A percentile compares a stretch with the other conserved stretches of the same genome.
phyloP scores from a whole-genome alignment of 2,797 vertebrate species.

The Ctenopoma kingsleyae region DNA sequence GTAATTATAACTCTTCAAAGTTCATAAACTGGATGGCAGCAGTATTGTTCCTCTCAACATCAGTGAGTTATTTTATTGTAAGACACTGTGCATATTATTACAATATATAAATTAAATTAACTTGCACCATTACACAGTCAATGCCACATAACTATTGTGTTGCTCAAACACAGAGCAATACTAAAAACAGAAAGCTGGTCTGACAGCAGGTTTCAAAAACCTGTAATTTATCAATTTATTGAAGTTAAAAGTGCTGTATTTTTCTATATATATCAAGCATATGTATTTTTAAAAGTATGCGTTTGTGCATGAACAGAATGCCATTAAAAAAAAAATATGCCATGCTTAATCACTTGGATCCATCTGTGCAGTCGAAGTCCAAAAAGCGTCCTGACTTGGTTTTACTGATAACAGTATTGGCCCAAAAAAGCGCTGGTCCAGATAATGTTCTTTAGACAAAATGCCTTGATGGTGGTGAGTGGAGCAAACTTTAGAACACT shows the following conservation, averaged over 20 bases:
- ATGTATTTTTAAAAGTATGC: not conserved
- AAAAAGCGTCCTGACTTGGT: conserved; percentile 61
- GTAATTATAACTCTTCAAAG: conserved; percentile 10
- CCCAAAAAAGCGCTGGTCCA: conserved; percentile 43
- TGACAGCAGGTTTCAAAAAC: conserved; percentile 21
- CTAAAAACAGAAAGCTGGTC: conserved; percentile 29
- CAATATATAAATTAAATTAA: conserved; percentile 3
- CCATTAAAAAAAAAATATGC: no score
- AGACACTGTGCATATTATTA: conserved; percentile 3
- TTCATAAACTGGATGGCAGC: conserved; percentile 12
- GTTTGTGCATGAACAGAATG: not conserved
- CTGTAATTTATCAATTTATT: conserved; percentile 34
- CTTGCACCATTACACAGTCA: no score
- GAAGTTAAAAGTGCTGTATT: not conserved
- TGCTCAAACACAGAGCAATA: not conserved
- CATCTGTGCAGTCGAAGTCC: conserved; percentile 46
- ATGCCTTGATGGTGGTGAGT: conserved; percentile 3
- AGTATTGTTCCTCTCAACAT: not conserved
- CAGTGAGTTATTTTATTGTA: conserved; percentile 1
- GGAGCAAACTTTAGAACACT: conserved; percentile 26
- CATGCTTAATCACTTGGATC: conserved; percentile 69
- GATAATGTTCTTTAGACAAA: conserved; percentile 40
- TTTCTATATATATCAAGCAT: conserved; percentile 2
- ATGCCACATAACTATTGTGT: no score
- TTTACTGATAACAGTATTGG: conserved; percentile 50